These are phyloP conservation scores for Noctilio leporinus DNA, from an alignment of 2,113 vertebrate genomes.

Conservation along the genomic window DNA sequence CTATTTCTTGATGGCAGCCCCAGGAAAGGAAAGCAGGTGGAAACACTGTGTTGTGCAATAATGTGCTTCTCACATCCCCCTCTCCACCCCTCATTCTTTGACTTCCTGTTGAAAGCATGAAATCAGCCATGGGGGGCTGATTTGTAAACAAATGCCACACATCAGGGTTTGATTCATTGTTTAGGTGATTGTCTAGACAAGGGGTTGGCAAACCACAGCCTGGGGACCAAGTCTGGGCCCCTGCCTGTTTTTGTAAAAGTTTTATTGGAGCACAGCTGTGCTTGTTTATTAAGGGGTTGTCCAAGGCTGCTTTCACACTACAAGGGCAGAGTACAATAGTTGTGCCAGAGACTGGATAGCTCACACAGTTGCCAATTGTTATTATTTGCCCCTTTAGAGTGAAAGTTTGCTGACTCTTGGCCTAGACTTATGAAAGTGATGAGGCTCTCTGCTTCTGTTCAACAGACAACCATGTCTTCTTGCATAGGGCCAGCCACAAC, in stretches of 20 bases:
- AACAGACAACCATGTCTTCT: not conserved
- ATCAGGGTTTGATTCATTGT: not conserved
- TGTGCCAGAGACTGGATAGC: not conserved
- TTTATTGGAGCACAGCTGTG: not conserved
- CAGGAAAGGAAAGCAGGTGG: not conserved
- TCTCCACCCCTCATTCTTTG: not conserved
- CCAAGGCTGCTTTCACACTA: not conserved
- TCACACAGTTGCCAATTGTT: not conserved
- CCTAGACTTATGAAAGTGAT: not conserved
- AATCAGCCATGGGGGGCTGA: not conserved
- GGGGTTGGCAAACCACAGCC: not conserved
- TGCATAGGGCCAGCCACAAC: not conserved
- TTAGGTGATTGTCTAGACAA: slow-evolving; percentile 3
- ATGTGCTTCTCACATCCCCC: accelerated
- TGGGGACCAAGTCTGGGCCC: not conserved
- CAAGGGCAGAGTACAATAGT: not conserved
- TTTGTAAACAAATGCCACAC: not conserved
- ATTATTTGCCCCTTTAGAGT: not conserved
- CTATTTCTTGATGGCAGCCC: not conserved
- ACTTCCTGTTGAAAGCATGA: not conserved
- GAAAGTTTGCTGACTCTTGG: not conserved
- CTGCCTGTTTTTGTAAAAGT: not conserved
- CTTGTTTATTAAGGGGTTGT: not conserved
- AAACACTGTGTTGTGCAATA: accelerated
- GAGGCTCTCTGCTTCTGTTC: not conserved